phyloP scores from a whole-genome alignment of 92 coral and sea anemone genomes.

The Epizoanthus illoricatus region DNA sequence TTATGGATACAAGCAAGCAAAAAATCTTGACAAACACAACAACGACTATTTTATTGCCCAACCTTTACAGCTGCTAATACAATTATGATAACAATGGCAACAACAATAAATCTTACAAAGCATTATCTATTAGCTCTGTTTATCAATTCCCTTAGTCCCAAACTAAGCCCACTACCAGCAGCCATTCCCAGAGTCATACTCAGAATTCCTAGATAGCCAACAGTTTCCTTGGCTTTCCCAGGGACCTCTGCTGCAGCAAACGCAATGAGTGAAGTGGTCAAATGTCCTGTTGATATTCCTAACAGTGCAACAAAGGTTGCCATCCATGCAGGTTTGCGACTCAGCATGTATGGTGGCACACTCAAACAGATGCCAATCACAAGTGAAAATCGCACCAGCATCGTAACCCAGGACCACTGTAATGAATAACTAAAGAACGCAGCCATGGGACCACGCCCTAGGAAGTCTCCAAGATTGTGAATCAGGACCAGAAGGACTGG shows the following conservation, averaged over 20 bases:
- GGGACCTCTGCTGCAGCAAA: slow-evolving; percentile 80
- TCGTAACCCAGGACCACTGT: slow-evolving; percentile 84
- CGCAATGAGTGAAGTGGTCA: slow-evolving; percentile 78
- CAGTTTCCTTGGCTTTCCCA: slow-evolving; percentile 84
- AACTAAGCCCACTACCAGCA: slow-evolving; percentile 76
- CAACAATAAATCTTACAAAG: not conserved
- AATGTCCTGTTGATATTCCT: slow-evolving; percentile 89
- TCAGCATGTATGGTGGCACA: slow-evolving; percentile 84
- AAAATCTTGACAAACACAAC: too few species aligned
- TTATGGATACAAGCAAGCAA: too few species aligned
- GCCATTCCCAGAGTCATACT: slow-evolving; percentile 93
- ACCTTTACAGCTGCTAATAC: too few species aligned
- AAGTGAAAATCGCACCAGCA: slow-evolving; percentile 69
- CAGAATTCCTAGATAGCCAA: slow-evolving; percentile 81
- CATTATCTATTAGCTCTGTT: slow-evolving; percentile 60
- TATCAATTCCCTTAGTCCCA: slow-evolving; percentile 72
- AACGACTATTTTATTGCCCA: too few species aligned
- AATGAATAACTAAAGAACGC: slow-evolving; percentile 70
- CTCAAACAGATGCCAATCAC: slow-evolving; percentile 79
- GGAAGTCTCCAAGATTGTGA: slow-evolving; percentile 79
- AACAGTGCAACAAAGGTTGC: slow-evolving; percentile 85
- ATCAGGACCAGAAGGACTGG: slow-evolving; percentile 81
- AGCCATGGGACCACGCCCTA: slow-evolving; percentile 88
- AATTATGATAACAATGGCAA: too few species aligned
- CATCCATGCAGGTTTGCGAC: slow-evolving; percentile 89